These are phyloP conservation scores for Hemibagrus wyckioides DNA, from an alignment of 2,113 vertebrate genomes.

Conservation along the genomic window DNA sequence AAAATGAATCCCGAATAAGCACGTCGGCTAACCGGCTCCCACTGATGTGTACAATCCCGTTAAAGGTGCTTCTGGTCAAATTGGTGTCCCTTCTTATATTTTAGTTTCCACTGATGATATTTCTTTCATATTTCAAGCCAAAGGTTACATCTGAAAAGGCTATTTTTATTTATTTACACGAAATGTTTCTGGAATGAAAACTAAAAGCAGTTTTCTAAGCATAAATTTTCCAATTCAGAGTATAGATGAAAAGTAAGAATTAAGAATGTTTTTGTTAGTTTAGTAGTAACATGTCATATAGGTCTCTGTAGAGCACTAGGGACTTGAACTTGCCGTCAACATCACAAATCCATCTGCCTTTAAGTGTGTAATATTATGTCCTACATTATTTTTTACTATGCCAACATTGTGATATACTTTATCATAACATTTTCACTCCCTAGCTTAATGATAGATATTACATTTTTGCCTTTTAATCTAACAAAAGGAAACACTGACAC, in stretches of 20 bases:
- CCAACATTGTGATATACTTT: background rate
- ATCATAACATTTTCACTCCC: background rate
- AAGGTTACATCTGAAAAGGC: too few relatives aligned
- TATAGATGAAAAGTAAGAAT: too few relatives aligned
- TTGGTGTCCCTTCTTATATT: background rate
- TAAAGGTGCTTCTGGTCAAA: background rate
- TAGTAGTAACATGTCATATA: background rate
- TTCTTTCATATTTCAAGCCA: background rate
- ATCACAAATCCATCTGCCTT: background rate
- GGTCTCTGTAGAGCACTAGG: background rate
- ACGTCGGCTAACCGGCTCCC: background rate
- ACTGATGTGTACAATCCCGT: background rate
- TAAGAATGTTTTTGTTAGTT: background rate
- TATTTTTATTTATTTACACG: background rate
- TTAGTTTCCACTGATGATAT: background rate
- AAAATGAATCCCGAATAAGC: background rate
- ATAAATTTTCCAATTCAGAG: too few relatives aligned
- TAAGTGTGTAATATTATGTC: background rate
- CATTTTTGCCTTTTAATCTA: background rate
- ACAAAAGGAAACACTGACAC: background rate
- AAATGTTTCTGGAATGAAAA: background rate
- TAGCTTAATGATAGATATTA: background rate
- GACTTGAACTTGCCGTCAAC: background rate
- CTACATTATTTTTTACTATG: background rate
- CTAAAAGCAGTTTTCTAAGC: too few relatives aligned